Percentiles rank a stretch among this genome's conserved stretches.
phyloP scores from a whole-genome alignment of 2,797 vertebrate species.

The Coilia nasus region DNA sequence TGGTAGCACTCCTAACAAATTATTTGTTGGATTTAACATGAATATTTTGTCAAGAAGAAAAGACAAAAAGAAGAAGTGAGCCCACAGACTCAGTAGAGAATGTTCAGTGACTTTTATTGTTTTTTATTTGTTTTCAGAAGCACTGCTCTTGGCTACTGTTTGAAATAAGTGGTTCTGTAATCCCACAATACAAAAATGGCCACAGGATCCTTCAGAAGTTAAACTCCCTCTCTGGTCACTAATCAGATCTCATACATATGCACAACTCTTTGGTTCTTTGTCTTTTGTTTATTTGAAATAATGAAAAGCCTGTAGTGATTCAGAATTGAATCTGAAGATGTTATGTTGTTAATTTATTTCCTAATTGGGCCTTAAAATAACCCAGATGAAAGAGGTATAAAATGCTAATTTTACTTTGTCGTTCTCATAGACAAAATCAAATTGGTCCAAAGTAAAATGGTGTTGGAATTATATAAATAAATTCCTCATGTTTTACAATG shows the following conservation, averaged over 20 bases:
- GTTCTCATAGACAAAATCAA: constrained; percentile 52
- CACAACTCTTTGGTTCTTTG: constrained; percentile 30
- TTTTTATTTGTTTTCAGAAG: neutral
- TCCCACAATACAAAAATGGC: neutral
- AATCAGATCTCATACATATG: neutral
- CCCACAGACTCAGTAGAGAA: too few species aligned
- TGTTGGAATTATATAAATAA: constrained; percentile 56
- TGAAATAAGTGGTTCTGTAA: neutral
- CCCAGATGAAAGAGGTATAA: constrained; percentile 41
- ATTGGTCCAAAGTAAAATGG: constrained; percentile 45
- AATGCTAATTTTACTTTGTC: constrained; percentile 61
- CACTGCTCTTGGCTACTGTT: neutral
- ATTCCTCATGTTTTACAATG: constrained; percentile 63
- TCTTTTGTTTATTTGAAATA: constrained; percentile 57
- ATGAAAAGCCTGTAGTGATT: constrained; percentile 56
- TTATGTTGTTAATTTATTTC: constrained; percentile 61
- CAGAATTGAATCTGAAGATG: constrained; percentile 54
- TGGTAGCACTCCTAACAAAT: too few species aligned
- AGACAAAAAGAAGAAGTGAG: neutral
- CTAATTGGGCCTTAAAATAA: constrained; percentile 51
- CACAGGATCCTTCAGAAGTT: neutral
- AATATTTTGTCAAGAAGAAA: neutral
- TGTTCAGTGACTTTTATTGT: neutral
- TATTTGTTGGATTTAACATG: too few species aligned
- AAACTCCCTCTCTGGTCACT: neutral